These are phyloP conservation scores for Falcunculus frontatus DNA, from an alignment of 2,113 vertebrate genomes.

Conservation along the genomic window DNA sequence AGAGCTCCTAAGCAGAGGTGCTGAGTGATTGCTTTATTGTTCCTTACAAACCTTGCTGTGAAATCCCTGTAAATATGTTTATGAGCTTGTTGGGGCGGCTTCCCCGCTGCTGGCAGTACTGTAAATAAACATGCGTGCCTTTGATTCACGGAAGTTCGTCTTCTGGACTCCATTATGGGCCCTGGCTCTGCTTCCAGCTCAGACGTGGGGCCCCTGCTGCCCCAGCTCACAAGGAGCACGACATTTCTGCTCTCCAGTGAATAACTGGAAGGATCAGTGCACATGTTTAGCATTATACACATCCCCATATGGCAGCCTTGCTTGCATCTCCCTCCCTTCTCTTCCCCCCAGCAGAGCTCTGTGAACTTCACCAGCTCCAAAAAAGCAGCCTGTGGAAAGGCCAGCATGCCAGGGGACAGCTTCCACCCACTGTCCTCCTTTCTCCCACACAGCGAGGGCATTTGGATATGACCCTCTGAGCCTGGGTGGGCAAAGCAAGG, in stretches of 20 bases:
- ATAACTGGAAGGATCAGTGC: neutral
- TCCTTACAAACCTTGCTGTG: conserved; percentile 54
- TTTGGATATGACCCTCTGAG: neutral
- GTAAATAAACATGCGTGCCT: conserved; percentile 44
- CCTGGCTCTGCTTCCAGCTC: conserved; percentile 2
- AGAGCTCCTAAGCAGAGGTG: conserved; percentile 23
- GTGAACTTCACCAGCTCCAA: neutral
- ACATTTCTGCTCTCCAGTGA: neutral
- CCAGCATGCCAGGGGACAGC: neutral
- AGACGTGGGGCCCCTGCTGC: neutral
- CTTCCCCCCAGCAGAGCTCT: neutral
- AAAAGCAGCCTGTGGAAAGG: neutral
- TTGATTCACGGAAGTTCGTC: conserved; percentile 50
- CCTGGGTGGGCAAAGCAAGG: neutral
- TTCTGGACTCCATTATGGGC: conserved; percentile 48
- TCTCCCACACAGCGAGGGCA: accelerated
- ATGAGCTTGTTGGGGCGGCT: conserved; percentile 56
- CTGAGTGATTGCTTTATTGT: conserved; percentile 63
- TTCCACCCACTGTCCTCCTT: neutral
- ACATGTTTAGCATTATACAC: conserved; percentile 40
- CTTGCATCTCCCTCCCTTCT: neutral
- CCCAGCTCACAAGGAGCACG: neutral
- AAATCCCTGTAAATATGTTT: conserved; percentile 64
- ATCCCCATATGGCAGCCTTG: neutral
- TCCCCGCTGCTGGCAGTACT: conserved; percentile 26